Evolutionary conservation across 1,140 invertebrate species (phyloP), one percentile per base, ranked within the genome.

Genomic region (Bombus vancouverensis): DNA sequence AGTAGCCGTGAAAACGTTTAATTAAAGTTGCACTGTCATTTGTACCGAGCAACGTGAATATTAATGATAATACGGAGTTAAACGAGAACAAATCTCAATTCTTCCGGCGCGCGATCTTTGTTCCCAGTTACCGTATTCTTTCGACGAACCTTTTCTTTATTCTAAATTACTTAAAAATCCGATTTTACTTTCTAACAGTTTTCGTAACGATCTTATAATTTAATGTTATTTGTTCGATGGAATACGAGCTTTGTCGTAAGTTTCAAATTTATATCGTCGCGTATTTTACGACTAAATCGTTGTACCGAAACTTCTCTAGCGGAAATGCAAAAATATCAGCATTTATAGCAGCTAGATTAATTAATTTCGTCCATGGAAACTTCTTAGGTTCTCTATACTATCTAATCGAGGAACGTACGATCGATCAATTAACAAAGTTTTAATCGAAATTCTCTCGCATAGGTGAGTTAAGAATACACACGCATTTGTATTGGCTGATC

Each of bases 61-160:
- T 39, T 74, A 74, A 53, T 34, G 42, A 18, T 25, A 53, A 47
- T 22, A 47, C 25, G 15, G 10, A 47, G 10, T 34, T 74, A 34
- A 74, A 74, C 22, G n/a, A 74, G 42, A 47, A 32, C 22, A 47
- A 34, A 74, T 74, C 53, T 47, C 72, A 74, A 74, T 44, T 73
- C 28, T 73, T 22, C 9, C 10, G 0, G 15, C 8, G 8, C 9
- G 32, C 3, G 18, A 47, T 32, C 72, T 39, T 74, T 53, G 18
- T 71, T 28, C 10, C 39, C 4, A n/a, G 47, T 44, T 44, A 32
- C 2, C 15, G 44, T 4, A 6, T 18, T 32, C 15, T n/a, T 13
- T 44, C 2, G 47, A 73, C 28, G 15, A 73, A 32, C n/a, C n/a
- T n/a, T 72, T 10, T 9, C 72, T 22, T 32, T 2, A 1, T 44